Base-by-base conservation (phyloP, 2,888 invertebrate genomes). In the Luffia ferchaultella region DNA sequence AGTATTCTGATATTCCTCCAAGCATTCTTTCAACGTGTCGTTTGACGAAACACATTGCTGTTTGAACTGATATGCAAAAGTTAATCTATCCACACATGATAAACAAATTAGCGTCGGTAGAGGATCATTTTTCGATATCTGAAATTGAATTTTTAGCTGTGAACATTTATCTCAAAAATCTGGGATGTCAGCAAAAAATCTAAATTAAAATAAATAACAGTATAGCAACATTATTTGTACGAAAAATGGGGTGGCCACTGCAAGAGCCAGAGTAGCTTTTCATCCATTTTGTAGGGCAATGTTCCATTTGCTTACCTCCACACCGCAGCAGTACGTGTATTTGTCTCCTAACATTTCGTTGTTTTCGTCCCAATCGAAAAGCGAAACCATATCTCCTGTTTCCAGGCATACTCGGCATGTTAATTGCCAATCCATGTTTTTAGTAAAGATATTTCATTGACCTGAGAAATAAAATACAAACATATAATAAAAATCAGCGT, bases 171-270 rank as follows among this genome's bases (percentile, higher is more conserved):
- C 63, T 3, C n/a, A 12, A 9, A 20, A 20, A n/a, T n/a, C 70
- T 63, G 80, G 78, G 78, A 82, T 79, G 79, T 75, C 80, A 80
- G 70, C 64, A 67, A 73, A 78, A 76, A 78, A 73, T 70, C 66
- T 60, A 70, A 68, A 67, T 67, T 53, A 54, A 52, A 47, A 43
- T 73, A 72, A 53, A 52, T 20, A 19, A 44, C 45, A 43, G 44
- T 41, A 80, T 78, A 83, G 84, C 84, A 84, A 83, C 82, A 83
- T 82, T 82, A 76, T 69, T n/a, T 72, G 69, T 67, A 68, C 62
- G 69, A 67, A 76, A 77, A 79, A 77, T 73, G 70, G 84, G 83
- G 85, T 84, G 83, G 84, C 85, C 84, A 84, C 76, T 75, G 82
- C 79, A 78, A 40, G 3, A 40, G 16, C n/a, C n/a, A n/a, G n/a